These are phyloP conservation scores for Ifrita kowaldi DNA, from an alignment of 2,113 vertebrate genomes.

Conservation along the genomic window DNA sequence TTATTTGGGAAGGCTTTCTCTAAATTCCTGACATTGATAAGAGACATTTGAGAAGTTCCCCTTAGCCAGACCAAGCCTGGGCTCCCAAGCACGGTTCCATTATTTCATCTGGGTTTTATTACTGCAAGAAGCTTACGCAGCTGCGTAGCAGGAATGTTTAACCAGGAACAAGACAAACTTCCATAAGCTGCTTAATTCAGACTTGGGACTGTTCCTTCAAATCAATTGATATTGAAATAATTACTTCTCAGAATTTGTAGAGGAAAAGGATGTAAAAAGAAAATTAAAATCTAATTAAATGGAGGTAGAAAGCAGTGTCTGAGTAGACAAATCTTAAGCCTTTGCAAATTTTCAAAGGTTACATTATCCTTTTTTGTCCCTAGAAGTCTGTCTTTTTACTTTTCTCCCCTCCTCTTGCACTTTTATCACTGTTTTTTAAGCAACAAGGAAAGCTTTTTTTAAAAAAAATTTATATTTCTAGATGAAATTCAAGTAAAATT, in stretches of 20 bases:
- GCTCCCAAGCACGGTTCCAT: neutral
- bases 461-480: neutral
- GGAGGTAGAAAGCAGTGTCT: slow-evolving; percentile 38
- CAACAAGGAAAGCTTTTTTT: neutral
- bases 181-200: slow-evolving; percentile 69
- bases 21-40: neutral
- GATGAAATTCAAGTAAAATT: neutral
- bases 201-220: slow-evolving; percentile 58
- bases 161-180: slow-evolving; percentile 61
- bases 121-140: neutral
- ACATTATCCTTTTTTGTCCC: slow-evolving; percentile 31
- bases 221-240: slow-evolving; percentile 67
- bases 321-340: slow-evolving; percentile 53
- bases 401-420: neutral
- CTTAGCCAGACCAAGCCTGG: neutral
- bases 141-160: slow-evolving; percentile 32
- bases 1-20: neutral
- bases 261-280: slow-evolving; percentile 62
- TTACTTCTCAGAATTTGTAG: slow-evolving; percentile 62
- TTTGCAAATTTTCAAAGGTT: slow-evolving; percentile 66
- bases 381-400: neutral
- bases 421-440: neutral
- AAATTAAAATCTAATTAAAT: slow-evolving; percentile 74
- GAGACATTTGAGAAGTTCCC: neutral
- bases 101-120: slow-evolving; percentile 16